Percentiles rank a stretch among this genome's conserved stretches.
Conservation (phyloP, 1,140 invertebrate genomes). For the Meloidogyne chitwoodi region DNA sequence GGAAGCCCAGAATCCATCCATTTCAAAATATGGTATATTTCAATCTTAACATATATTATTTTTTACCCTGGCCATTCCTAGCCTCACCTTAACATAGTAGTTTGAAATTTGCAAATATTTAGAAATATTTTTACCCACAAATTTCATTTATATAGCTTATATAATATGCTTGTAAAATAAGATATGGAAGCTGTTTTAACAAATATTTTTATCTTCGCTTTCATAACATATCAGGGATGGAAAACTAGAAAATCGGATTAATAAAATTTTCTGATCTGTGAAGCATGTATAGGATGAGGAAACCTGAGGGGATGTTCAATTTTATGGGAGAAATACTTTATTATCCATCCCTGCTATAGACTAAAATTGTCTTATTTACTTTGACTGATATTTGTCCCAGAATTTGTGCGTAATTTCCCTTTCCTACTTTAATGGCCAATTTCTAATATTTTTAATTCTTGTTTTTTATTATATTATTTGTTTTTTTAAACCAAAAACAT, state of each 20-base stretch:
- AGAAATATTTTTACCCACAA: not conserved
- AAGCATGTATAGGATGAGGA: too few species aligned
- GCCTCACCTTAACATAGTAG: not conserved
- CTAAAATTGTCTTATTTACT: not conserved
- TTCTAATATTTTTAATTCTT: not conserved
- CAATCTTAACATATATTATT: not conserved
- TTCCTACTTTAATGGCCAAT: not conserved
- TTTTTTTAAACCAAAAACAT: not conserved
- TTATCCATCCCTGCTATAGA: not conserved
- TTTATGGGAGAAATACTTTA: not conserved
- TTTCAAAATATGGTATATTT: not conserved
- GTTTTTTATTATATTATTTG: not conserved
- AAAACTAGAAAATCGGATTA: too few species aligned
- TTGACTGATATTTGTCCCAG: not conserved
- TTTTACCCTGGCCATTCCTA: not conserved
- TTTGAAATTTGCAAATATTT: too few species aligned
- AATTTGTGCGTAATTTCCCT: not conserved
- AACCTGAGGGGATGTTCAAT: too few species aligned
- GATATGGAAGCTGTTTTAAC: not conserved
- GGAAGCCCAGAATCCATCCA: not conserved
- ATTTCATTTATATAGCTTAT: not conserved
- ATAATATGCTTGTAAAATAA: not conserved
- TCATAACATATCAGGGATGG: too few species aligned
- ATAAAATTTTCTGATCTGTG: too few species aligned
- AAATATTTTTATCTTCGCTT: too few species aligned